phyloP scores from a whole-genome alignment of 2,797 vertebrate species.

The Mus caroli region DNA sequence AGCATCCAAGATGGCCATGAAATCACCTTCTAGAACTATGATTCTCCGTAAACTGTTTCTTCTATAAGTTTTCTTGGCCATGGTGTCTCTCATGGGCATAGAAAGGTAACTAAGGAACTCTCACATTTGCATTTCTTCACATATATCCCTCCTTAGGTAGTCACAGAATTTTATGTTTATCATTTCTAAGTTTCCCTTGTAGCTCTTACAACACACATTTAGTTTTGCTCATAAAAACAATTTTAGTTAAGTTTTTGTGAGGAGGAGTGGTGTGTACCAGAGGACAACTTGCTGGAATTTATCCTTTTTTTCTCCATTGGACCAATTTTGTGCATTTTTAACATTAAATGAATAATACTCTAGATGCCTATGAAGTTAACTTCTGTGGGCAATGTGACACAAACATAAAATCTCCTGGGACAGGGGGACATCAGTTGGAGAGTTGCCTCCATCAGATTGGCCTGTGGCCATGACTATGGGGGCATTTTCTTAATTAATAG shows the following conservation, averaged over 20 bases:
- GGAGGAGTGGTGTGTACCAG: neutral
- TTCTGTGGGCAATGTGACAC: neutral
- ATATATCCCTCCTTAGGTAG: neutral
- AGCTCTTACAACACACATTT: neutral
- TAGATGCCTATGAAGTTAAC: neutral
- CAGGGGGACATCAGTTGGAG: neutral
- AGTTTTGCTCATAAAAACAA: neutral
- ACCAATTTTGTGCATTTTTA: neutral
- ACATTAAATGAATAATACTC: neutral
- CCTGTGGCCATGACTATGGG: neutral
- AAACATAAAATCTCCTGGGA: neutral
- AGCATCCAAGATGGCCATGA: neutral
- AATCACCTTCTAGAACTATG: neutral
- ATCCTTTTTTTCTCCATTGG: neutral
- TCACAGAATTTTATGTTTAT: neutral
- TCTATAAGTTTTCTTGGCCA: neutral
- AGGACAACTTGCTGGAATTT: too few relatives aligned
- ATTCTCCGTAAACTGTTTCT: neutral
- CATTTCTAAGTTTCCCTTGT: conserved; percentile 1
- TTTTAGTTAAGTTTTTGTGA: neutral
- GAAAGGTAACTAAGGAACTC: neutral
- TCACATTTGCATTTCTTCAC: neutral
- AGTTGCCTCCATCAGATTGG: neutral
- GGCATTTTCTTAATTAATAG: neutral
- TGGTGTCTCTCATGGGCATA: neutral